Evolutionary conservation across 2,888 invertebrate species (phyloP).

Genomic region (Melinopterus prodromus): DNA sequence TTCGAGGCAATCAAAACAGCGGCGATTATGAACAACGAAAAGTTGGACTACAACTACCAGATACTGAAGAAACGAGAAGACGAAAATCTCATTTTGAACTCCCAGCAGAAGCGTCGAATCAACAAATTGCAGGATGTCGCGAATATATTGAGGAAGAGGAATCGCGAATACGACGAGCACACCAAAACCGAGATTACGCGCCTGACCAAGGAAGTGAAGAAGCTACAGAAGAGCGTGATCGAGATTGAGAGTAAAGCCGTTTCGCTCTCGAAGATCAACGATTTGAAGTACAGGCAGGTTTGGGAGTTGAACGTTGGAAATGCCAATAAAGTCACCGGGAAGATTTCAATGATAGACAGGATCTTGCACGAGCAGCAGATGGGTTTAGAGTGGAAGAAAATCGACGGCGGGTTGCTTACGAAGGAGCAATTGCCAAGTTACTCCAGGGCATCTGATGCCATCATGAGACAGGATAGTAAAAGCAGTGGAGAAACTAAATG

Average conservation of each 20-base stretch:
- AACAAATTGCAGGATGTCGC: conserved; percentile 80
- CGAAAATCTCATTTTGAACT: conserved; percentile 82
- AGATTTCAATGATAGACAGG: conserved; percentile 67
- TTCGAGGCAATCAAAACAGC: conserved; percentile 80
- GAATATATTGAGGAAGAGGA: conserved; percentile 70
- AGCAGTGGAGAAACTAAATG: not conserved
- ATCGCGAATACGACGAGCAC: conserved; percentile 71
- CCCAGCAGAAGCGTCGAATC: conserved; percentile 79
- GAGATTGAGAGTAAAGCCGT: conserved; percentile 76
- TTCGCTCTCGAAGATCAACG: conserved; percentile 70
- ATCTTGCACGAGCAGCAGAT: conserved; percentile 71
- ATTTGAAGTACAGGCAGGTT: conserved; percentile 67
- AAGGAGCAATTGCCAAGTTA: conserved; percentile 63
- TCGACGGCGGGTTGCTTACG: conserved; percentile 55
- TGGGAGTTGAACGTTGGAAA: conserved; percentile 70
- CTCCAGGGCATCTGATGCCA: conserved; percentile 16
- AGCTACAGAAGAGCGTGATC: conserved; percentile 71
- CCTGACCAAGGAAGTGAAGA: conserved; percentile 72
- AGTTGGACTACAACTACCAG: conserved; percentile 90
- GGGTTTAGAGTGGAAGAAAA: conserved; percentile 65
- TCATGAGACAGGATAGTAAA: conserved; percentile 4
- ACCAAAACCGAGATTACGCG: conserved; percentile 73
- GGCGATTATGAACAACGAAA: conserved; percentile 86
- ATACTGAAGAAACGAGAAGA: conserved; percentile 87
- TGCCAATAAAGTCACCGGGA: conserved; percentile 62